Percentiles rank a stretch among this genome's conserved stretches.
Conservation (phyloP, 2,888 invertebrate genomes). For the Theristus sp. region DNA sequence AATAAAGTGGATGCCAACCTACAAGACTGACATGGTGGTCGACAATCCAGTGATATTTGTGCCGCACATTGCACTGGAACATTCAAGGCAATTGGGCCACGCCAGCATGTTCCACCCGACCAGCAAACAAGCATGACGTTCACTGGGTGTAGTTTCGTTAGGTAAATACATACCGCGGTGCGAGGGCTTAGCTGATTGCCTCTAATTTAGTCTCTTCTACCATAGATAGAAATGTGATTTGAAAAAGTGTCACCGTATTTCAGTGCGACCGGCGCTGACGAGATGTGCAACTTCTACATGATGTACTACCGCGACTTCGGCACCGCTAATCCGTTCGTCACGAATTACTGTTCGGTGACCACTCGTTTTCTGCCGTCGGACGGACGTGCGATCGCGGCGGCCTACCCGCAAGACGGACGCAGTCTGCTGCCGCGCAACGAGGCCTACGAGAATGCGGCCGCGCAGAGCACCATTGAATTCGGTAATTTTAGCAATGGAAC, state of each 20-base stretch:
- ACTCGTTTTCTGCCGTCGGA: neutral
- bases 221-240: neutral
- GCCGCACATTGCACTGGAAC: too few species aligned
- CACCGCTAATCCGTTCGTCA: slow-evolving; percentile 25
- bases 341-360: slow-evolving; percentile 13
- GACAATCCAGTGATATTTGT: too few species aligned
- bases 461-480: slow-evolving; percentile 14
- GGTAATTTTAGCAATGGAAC: neutral
- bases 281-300: slow-evolving; percentile 40
- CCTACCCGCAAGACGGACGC: slow-evolving; percentile 15
- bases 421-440: slow-evolving; percentile 37
- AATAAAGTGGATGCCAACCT: too few species aligned
- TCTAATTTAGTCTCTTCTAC: neutral
- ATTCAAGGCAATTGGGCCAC: too few species aligned
- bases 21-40: too few species aligned
- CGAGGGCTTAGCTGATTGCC: neutral
- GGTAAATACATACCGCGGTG: too few species aligned
- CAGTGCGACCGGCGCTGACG: slow-evolving; percentile 34
- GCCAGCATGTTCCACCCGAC: too few species aligned
- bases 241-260: too few species aligned
- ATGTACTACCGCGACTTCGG: slow-evolving; percentile 35
- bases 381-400: neutral
- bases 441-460: slow-evolving; percentile 33
- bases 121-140: too few species aligned
- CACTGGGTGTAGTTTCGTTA: too few species aligned